Conservation (phyloP, 2,888 invertebrate genomes). For the Leucoptera coffeella region DNA sequence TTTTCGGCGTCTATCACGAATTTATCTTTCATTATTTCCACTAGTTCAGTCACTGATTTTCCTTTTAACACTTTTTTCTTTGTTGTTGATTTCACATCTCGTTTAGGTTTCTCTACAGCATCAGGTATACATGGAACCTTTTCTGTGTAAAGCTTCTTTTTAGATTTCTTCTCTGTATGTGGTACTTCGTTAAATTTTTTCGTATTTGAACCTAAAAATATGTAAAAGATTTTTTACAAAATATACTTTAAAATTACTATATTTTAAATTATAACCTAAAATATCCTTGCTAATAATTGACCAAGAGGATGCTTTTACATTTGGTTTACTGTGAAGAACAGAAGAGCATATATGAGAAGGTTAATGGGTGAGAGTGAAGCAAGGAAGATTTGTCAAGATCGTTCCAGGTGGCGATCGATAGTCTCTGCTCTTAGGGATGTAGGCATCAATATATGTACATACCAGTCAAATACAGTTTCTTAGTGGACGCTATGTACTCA, state of each 20-base stretch:
- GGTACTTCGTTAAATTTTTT: constrained; percentile 11
- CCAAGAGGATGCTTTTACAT: too few species aligned
- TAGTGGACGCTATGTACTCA: constrained; percentile 16
- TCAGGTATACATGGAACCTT: constrained; percentile 25
- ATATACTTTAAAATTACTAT: too few species aligned
- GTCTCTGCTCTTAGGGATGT: too few species aligned
- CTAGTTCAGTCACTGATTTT: constrained; percentile 30
- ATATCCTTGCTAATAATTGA: too few species aligned
- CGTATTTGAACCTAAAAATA: constrained; percentile 17
- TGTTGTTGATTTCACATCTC: constrained; percentile 19
- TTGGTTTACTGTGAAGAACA: too few species aligned
- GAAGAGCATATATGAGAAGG: too few species aligned
- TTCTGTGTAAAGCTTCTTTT: constrained; percentile 34
- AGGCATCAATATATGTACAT: too few species aligned
- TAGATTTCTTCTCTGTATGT: constrained; percentile 21
- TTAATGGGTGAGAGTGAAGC: too few species aligned
- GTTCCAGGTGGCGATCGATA: too few species aligned
- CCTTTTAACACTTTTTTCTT: constrained; percentile 23
- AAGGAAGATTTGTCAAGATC: too few species aligned
- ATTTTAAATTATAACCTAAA: too few species aligned
- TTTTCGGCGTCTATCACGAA: neutral
- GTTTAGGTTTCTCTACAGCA: constrained; percentile 15
- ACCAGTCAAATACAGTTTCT: constrained; percentile 25
- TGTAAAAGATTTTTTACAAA: too few species aligned
- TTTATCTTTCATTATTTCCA: constrained; percentile 15